Base-by-base conservation (phyloP, 2,113 vertebrate genomes). In the Saccopteryx bilineata region DNA sequence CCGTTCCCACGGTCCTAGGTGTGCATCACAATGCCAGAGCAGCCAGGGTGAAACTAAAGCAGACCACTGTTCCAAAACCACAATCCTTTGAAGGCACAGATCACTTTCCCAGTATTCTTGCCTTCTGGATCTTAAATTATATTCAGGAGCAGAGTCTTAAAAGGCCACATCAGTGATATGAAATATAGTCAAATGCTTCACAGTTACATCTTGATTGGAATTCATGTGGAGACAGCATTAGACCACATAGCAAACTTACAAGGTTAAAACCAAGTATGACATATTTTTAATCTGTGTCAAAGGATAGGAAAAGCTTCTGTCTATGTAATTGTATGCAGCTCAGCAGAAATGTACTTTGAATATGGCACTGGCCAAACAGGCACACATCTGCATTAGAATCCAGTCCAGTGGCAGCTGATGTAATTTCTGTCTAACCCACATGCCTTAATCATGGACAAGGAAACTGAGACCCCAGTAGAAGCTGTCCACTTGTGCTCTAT, bases 1-100 rank as follows among this genome's bases (percentile, higher is more conserved):
- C 9, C n/a, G 28, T 7, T 74, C 5, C 58, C 63, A 3, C 0
- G 31, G 39, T 84, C 48, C 39, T 39, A 76, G 66, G 61, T 0
- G 19, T 33, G 50, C 6, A 48, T 48, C 14, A 66, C 8, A 48
- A 7, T 5, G 7, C 54, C 46, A 89, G 68, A 75, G 50, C 21
- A 39, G 19, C 52, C 19, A 39, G 39, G 75, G 65, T n/a, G 12
- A 94, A 84, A 83, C 14, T 60, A 60, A 56, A 65, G 39, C 31
- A 54, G 46, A 80, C 9, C 33, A 33, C 66, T 76, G 61, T 60
- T 60, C 66, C 74, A 66, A 69, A 90, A 80, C n/a, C 87, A 76
- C 52, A 90, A n/a, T 46, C 23, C 61, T 92, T 75, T 52, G 71
- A 87, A 94, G 89, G 63, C 60, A 79, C 23, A 82, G 46, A 80